These are phyloP conservation scores for Coecobrya sp. DNA, from an alignment of 2,888 invertebrate genomes.

Conservation along the genomic window DNA sequence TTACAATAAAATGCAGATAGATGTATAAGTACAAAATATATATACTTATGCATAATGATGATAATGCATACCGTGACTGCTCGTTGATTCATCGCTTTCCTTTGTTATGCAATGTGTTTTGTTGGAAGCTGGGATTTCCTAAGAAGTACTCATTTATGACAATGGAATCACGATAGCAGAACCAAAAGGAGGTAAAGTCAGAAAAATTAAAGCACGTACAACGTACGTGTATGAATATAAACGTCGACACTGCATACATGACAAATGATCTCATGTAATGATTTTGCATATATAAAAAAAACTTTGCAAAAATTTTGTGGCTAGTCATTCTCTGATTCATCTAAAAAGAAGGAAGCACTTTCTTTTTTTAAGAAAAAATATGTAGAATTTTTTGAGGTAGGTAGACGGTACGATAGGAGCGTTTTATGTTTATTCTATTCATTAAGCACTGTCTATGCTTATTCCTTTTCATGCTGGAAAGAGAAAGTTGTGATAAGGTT, in stretches of 20 bases:
- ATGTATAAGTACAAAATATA: background rate
- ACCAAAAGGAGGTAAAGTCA: constrained; percentile 67
- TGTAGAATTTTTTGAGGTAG: background rate
- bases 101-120: constrained; percentile 66
- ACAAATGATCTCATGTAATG: constrained; percentile 83
- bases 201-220: constrained; percentile 74
- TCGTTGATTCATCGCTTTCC: constrained; percentile 69
- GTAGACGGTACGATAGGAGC: background rate
- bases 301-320: constrained; percentile 53
- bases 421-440: constrained; percentile 77
- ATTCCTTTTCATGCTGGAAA: background rate
- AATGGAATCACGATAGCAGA: constrained; percentile 48
- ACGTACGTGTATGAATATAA: background rate
- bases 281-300: constrained; percentile 80
- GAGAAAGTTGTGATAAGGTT: constrained; percentile 5
- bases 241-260: constrained; percentile 60
- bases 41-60: constrained; percentile 19
- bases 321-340: background rate
- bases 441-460: constrained; percentile 52
- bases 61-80: constrained; percentile 54
- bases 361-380: background rate
- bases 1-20: constrained; percentile 34
- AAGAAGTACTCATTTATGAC: constrained; percentile 72
- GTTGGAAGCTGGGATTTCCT: constrained; percentile 59
- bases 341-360: constrained; percentile 17